Evolutionary conservation across 2,113 vertebrate species (phyloP).

Genomic region (Lethenteron reissneri): DNA sequence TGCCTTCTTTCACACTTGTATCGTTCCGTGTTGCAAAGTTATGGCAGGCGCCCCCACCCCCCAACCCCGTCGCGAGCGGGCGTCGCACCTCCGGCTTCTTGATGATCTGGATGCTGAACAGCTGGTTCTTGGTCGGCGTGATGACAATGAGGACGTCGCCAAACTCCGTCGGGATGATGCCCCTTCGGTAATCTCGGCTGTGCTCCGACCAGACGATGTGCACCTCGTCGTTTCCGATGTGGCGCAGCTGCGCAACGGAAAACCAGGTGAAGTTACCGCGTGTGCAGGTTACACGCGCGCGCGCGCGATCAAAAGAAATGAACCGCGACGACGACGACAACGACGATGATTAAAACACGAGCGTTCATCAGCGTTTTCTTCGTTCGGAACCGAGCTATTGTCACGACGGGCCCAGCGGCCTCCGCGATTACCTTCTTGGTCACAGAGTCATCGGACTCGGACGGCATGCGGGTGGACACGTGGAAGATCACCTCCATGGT

Average conservation of each 20-base stretch:
- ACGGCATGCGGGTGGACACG: slow-evolving; percentile 90
- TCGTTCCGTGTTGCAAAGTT: too few relatives aligned
- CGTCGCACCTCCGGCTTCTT: slow-evolving; percentile 71
- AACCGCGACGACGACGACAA: too few relatives aligned
- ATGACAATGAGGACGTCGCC: slow-evolving; percentile 91
- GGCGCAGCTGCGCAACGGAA: slow-evolving; percentile 52
- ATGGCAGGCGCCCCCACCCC: too few relatives aligned
- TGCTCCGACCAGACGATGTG: slow-evolving; percentile 98
- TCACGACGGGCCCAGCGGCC: too few relatives aligned
- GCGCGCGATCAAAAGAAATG: too few relatives aligned
- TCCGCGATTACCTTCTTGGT: slow-evolving; percentile 35
- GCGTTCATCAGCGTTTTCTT: too few relatives aligned
- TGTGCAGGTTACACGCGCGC: too few relatives aligned
- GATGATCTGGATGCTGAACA: slow-evolving; percentile 81
- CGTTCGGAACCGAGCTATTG: too few relatives aligned
- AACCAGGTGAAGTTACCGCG: neutral
- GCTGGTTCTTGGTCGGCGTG: slow-evolving; percentile 93
- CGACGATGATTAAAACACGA: too few relatives aligned
- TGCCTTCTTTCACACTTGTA: too few relatives aligned
- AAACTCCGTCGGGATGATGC: slow-evolving; percentile 92
- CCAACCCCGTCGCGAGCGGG: too few relatives aligned
- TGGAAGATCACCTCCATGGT: slow-evolving; percentile 90
- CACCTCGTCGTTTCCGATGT: slow-evolving; percentile 96
- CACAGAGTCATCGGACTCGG: slow-evolving; percentile 63
- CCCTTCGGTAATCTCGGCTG: slow-evolving; percentile 73